A percentile compares a stretch with the other conserved stretches of the same genome.
These are phyloP conservation scores for Pterophyllum scalare DNA, from an alignment of 2,113 vertebrate species.

Conservation along the genomic window DNA sequence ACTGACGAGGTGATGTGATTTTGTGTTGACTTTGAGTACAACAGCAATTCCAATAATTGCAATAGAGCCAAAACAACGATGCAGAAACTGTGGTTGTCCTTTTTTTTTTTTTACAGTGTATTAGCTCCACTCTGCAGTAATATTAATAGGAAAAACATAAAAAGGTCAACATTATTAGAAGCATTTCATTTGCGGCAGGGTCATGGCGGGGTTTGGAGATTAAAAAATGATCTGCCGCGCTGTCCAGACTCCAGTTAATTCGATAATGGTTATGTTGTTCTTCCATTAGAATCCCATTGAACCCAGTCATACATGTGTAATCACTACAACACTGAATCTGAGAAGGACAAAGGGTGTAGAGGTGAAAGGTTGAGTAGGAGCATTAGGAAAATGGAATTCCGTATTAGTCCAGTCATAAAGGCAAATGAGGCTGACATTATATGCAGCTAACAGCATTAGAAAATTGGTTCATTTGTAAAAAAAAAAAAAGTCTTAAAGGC, in stretches of 20 bases:
- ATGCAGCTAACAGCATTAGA: background rate
- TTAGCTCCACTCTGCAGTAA: background rate
- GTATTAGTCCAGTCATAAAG: background rate
- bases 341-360: background rate
- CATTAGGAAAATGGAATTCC: conserved; percentile 26
- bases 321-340: conserved; percentile 45
- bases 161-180: background rate
- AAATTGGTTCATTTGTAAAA: background rate
- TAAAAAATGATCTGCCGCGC: background rate
- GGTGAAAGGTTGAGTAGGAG: conserved; percentile 19
- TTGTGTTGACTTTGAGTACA: background rate
- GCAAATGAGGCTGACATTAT: background rate
- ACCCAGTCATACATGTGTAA: conserved; percentile 27
- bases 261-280: conserved; percentile 48
- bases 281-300: conserved; percentile 15
- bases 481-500: background rate
- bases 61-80: background rate
- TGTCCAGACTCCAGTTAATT: conserved; percentile 29
- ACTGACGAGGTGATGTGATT: background rate
- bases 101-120: accelerated
- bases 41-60: too few relatives aligned
- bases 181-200: conserved; percentile 2
- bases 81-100: accelerated
- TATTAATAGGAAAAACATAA: background rate
- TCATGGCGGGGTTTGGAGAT: conserved; percentile 25